phyloP scores from a whole-genome alignment of 2,888 invertebrate species.

The Papilio demoleus region DNA sequence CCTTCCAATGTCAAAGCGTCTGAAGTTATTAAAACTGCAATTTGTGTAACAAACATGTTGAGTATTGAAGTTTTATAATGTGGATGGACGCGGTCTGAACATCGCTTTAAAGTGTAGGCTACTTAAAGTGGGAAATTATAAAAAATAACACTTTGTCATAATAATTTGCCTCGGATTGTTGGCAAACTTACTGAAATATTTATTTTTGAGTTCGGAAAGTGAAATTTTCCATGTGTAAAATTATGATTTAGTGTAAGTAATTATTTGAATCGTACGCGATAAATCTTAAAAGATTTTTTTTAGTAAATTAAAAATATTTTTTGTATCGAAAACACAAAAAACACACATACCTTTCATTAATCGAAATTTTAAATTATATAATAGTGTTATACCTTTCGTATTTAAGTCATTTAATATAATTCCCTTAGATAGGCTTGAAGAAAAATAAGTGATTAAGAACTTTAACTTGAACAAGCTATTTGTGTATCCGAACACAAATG shows the following conservation, averaged over 20 bases:
- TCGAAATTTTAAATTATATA: background rate
- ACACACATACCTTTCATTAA: background rate
- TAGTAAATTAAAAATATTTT: too few relatives aligned
- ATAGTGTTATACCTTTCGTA: background rate
- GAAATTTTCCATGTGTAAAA: too few relatives aligned
- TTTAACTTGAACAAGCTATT: background rate
- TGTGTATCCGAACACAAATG: conserved; percentile 34
- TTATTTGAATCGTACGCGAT: too few relatives aligned
- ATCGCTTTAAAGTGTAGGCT: background rate
- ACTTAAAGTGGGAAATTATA: background rate
- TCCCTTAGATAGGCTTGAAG: background rate
- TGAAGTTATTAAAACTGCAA: background rate
- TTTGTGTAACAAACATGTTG: background rate
- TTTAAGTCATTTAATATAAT: background rate
- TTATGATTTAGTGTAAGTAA: background rate
- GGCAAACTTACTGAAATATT: background rate
- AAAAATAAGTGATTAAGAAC: background rate
- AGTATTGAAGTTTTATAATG: background rate
- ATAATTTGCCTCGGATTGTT: background rate
- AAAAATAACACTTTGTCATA: background rate
- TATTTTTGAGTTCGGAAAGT: background rate
- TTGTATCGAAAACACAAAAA: too few relatives aligned
- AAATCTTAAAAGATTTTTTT: too few relatives aligned
- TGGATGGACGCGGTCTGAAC: background rate
- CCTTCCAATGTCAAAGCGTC: background rate